These are phyloP conservation scores for Megaustenia siamemsis DNA, from an alignment of 2,888 invertebrate genomes.

Conservation along the genomic window DNA sequence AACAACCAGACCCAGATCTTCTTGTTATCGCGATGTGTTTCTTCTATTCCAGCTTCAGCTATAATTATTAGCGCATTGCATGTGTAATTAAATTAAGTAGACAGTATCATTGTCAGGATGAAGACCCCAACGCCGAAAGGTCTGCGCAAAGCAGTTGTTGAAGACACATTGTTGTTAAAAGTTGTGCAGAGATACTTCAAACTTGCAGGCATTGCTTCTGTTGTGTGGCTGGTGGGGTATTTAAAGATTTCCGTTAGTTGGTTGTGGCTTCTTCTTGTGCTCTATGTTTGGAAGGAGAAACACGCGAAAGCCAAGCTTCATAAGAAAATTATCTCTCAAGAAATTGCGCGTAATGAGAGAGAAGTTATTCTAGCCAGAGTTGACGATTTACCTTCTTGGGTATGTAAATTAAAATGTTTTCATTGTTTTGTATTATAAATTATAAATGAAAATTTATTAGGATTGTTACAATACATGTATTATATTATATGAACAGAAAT, in stretches of 20 bases:
- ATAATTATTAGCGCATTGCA: no score
- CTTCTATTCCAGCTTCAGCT: no score
- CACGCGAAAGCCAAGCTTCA: conserved; percentile 85
- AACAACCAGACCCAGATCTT: no score
- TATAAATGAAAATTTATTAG: no score
- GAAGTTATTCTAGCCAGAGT: conserved; percentile 91
- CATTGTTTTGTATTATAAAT: no score
- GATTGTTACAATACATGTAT: no score
- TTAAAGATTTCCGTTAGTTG: conserved; percentile 88
- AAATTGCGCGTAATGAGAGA: conserved; percentile 86
- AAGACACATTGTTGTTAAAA: conserved; percentile 70
- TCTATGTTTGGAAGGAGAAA: conserved; percentile 85
- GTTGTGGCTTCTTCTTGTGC: conserved; percentile 89
- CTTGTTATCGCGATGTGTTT: no score
- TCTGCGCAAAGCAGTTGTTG: conserved; percentile 62
- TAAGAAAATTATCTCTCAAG: conserved; percentile 85
- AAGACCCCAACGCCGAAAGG: conserved; percentile 42
- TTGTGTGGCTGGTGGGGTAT: conserved; percentile 78
- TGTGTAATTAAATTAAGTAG: no score
- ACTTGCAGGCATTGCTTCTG: conserved; percentile 74
- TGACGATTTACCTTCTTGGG: conserved; percentile 96
- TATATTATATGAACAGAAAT: no score
- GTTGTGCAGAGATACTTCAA: conserved; percentile 76
- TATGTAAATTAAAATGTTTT: no score
- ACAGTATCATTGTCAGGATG: not conserved